A percentile compares a stretch with the other conserved stretches of the same genome.
Conservation (phyloP, 2,113 vertebrate species). For the Urocitellus parryii region DNA sequence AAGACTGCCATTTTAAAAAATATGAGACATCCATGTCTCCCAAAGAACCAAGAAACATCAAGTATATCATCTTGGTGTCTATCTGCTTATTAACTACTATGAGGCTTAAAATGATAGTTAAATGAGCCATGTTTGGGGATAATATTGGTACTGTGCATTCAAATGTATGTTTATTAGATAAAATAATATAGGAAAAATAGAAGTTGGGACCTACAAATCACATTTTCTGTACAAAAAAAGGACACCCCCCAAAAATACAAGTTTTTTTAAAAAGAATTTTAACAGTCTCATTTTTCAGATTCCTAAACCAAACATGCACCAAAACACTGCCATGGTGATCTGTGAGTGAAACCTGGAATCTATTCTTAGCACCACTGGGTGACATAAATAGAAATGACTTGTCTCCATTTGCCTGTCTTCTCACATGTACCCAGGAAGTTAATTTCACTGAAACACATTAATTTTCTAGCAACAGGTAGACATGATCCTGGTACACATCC, state of each 20-base stretch:
- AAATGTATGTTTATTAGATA: slow-evolving; percentile 2
- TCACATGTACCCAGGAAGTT: neutral
- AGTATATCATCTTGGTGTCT: neutral
- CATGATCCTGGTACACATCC: slow-evolving; percentile 16
- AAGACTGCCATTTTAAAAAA: slow-evolving; percentile 2
- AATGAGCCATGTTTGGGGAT: slow-evolving; percentile 33
- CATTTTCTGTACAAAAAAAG: slow-evolving; percentile 12
- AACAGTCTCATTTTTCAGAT: neutral
- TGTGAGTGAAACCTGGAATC: slow-evolving; percentile 18
- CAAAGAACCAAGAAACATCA: slow-evolving; percentile 18
- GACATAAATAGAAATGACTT: slow-evolving; percentile 2
- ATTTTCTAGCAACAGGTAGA: neutral
- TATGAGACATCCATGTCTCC: neutral
- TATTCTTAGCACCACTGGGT: neutral
- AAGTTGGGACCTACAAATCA: neutral
- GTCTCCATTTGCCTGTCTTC: neutral
- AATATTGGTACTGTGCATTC: slow-evolving; percentile 34
- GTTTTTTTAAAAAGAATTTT: neutral
- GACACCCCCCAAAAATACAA: neutral
- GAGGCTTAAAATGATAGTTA: slow-evolving; percentile 52
- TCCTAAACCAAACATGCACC: slow-evolving; percentile 34
- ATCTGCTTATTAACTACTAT: neutral
- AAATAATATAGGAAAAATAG: slow-evolving; percentile 5
- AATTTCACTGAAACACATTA: slow-evolving; percentile 11
- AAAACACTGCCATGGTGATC: neutral